Conservation (phyloP, 30 jellyfish, hydroid and myxozoan genomes). For the Chironex yamaguchii region DNA sequence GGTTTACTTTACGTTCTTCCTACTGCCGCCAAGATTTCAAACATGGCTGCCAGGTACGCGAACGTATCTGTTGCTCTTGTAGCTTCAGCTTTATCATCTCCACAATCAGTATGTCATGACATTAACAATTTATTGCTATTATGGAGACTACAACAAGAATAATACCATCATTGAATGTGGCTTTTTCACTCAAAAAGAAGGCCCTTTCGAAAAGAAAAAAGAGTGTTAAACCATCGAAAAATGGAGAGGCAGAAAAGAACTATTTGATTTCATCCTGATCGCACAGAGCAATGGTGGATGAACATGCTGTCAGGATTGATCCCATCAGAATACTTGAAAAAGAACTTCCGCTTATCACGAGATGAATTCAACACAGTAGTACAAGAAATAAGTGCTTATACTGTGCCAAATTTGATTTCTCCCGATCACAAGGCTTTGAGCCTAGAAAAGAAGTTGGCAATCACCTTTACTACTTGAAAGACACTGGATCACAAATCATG, state of each 20-base stretch:
- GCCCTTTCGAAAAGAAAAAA: slow-evolving; percentile 1
- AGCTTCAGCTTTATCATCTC: slow-evolving; percentile 21
- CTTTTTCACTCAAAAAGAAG: neutral
- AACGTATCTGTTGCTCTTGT: neutral
- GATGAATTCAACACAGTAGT: slow-evolving; percentile 32
- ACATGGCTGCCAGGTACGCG: slow-evolving; percentile 28
- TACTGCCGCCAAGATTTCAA: neutral
- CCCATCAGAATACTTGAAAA: neutral
- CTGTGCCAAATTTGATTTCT: slow-evolving; percentile 44
- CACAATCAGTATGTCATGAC: slow-evolving; percentile 3
- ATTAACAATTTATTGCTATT: slow-evolving; percentile 19
- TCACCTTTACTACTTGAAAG: slow-evolving; percentile 61
- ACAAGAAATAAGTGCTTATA: slow-evolving; percentile 56
- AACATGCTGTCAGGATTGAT: neutral
- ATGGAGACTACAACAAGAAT: neutral
- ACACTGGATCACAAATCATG: slow-evolving; percentile 65
- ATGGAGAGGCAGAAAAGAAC: neutral
- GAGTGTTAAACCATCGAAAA: neutral
- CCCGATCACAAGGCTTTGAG: slow-evolving; percentile 53
- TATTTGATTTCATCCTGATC: neutral
- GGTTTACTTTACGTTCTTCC: neutral
- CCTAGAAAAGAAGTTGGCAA: slow-evolving; percentile 65
- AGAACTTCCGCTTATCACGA: slow-evolving; percentile 27
- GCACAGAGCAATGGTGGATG: neutral
- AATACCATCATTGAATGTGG: neutral